phyloP scores from a whole-genome alignment of 2,888 invertebrate genomes.

The Drosophila picticornis region DNA sequence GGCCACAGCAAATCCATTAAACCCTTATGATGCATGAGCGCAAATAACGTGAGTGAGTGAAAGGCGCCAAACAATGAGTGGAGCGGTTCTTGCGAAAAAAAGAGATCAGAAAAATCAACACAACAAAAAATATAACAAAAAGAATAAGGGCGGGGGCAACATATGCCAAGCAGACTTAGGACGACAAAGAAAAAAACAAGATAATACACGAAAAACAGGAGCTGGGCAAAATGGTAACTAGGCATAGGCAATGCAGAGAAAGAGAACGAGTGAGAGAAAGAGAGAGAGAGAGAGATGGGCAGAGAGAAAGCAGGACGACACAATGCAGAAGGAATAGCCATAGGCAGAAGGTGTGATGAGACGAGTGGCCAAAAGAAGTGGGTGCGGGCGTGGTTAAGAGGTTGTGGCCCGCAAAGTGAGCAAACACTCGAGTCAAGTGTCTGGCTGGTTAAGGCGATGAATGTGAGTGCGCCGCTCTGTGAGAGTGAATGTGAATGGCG shows the following conservation, averaged over 20 bases:
- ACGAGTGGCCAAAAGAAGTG: background rate
- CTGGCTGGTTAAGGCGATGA: slow-evolving; percentile 69
- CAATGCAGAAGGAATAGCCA: slow-evolving; percentile 16
- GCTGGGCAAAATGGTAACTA: slow-evolving; percentile 57
- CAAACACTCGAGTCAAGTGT: slow-evolving; percentile 79
- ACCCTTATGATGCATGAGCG: slow-evolving; percentile 81
- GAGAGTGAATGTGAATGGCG: slow-evolving; percentile 42
- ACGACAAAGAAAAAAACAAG: slow-evolving; percentile 13
- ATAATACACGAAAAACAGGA: slow-evolving; percentile 27
- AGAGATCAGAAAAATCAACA: slow-evolving; percentile 13
- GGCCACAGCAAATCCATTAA: slow-evolving; percentile 75
- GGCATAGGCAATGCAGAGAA: slow-evolving; percentile 38
- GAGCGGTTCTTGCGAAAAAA: background rate
- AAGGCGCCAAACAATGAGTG: slow-evolving; percentile 66
- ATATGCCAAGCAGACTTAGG: slow-evolving; percentile 61
- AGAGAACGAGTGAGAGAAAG: slow-evolving; percentile 4
- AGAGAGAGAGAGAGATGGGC: background rate
- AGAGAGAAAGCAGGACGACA: background rate
- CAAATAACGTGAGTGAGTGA: slow-evolving; percentile 78
- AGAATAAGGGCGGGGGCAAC: slow-evolving; percentile 58
- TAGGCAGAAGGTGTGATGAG: slow-evolving; percentile 19
- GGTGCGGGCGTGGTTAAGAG: slow-evolving; percentile 36
- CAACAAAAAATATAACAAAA: slow-evolving; percentile 23
- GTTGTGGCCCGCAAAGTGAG: slow-evolving; percentile 72
- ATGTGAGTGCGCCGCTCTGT: slow-evolving; percentile 25